Conservation (phyloP, 2,113 vertebrate species). For the Nanorana parkeri region DNA sequence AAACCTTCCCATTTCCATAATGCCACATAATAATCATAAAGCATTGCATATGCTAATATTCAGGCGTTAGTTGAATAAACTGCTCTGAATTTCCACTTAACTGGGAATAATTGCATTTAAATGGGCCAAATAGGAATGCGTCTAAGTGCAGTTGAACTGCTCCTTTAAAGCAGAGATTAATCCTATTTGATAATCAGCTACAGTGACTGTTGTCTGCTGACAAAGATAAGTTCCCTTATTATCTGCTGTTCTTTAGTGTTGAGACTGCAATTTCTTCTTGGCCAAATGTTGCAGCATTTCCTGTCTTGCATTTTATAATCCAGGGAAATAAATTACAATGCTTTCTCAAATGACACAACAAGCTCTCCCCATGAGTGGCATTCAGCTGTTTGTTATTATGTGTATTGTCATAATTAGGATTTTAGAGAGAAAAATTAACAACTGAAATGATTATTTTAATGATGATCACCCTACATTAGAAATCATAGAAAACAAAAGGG, state of each 20-base stretch:
- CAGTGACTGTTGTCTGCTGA: conserved; percentile 30
- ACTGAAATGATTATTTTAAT: too few species aligned
- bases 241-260: conserved; percentile 34
- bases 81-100: neutral
- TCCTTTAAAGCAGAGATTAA: conserved; percentile 24
- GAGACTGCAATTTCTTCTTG: conserved; percentile 16
- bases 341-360: neutral
- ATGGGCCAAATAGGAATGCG: neutral
- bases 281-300: neutral
- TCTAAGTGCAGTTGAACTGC: neutral
- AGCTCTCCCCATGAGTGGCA: neutral
- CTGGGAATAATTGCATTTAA: conserved; percentile 16
- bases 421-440: too few species aligned
- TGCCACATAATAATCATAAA: neutral
- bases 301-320: conserved; percentile 5
- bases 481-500: too few species aligned
- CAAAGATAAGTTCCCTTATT: conserved; percentile 34
- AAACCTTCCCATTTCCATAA: neutral
- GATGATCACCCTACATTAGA: too few species aligned
- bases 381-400: neutral
- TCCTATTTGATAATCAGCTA: conserved; percentile 39
- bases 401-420: neutral
- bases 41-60: neutral
- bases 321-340: conserved; percentile 16
- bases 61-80: neutral